These are phyloP conservation scores for Sebastiscus tertius DNA, from an alignment of 2,797 vertebrate species.

Conservation along the genomic window DNA sequence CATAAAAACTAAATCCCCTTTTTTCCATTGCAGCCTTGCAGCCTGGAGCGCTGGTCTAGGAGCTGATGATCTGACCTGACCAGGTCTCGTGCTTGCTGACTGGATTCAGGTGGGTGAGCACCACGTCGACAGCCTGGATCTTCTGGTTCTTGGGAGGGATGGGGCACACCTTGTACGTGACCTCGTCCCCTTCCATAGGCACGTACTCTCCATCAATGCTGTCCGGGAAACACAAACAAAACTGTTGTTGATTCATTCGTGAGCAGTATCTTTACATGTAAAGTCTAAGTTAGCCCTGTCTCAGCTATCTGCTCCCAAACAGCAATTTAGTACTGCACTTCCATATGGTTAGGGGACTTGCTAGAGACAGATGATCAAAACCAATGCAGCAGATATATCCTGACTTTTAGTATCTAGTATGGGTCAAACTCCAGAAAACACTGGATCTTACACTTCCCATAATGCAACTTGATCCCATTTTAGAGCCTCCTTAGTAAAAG, in stretches of 20 bases:
- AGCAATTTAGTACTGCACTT: too few species aligned
- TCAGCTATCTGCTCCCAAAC: background rate
- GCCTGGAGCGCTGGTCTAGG: constrained; percentile 77
- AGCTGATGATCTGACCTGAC: constrained; percentile 96
- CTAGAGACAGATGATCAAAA: background rate
- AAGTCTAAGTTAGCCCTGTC: background rate
- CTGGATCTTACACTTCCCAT: background rate
- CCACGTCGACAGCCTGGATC: constrained; percentile 96
- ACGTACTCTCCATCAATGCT: constrained; percentile 99
- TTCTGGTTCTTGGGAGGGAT: constrained; percentile 99
- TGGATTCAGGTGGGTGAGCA: constrained; percentile 93
- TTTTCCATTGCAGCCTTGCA: background rate
- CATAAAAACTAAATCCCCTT: constrained; percentile 29
- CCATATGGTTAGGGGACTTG: background rate
- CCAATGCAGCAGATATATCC: background rate
- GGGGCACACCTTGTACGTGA: constrained; percentile 97
- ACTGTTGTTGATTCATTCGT: background rate
- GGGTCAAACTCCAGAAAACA: background rate
- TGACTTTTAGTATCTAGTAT: background rate
- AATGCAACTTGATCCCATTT: background rate
- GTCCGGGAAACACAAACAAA: constrained; percentile 21
- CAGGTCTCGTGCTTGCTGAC: constrained; percentile 97
- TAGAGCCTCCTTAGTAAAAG: background rate
- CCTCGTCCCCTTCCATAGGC: constrained; percentile 95
- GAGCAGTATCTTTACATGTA: background rate